Evolutionary conservation across 2,888 invertebrate species (phyloP).

Genomic region (Polymixis flavicincta): DNA sequence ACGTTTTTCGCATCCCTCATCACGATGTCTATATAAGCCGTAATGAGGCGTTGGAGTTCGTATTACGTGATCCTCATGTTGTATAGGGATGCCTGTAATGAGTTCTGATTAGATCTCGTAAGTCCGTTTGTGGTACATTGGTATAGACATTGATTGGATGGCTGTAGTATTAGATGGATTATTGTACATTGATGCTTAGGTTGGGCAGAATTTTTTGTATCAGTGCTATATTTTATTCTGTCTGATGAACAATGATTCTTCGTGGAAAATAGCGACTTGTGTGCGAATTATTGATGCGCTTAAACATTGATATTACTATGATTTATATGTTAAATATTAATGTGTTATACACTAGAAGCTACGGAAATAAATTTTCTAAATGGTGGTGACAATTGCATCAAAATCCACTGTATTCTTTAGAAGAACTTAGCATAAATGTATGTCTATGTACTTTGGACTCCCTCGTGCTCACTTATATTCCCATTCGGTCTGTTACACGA

Average conservation of each 20-base stretch:
- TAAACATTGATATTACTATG: background rate
- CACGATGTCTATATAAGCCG: background rate
- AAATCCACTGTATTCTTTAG: background rate
- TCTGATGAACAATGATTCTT: background rate
- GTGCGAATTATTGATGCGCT: background rate
- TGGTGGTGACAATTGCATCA: background rate
- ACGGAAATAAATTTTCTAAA: no score
- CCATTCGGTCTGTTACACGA: background rate
- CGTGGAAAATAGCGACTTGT: background rate
- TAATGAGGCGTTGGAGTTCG: constrained; percentile 21
- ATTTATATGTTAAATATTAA: background rate
- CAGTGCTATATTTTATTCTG: background rate
- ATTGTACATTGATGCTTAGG: background rate
- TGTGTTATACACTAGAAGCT: no score
- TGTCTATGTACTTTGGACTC: background rate
- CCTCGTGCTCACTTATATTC: background rate
- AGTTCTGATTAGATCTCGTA: constrained; percentile 38
- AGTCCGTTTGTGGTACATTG: constrained; percentile 8
- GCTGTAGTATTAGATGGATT: background rate
- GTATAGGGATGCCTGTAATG: constrained; percentile 28
- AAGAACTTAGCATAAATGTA: background rate
- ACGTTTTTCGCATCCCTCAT: constrained; percentile 9
- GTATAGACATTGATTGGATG: constrained; percentile 30
- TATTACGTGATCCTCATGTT: constrained; percentile 46
- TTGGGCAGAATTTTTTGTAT: background rate